A percentile compares a stretch with the other conserved stretches of the same genome.
These are phyloP conservation scores for Drosophila dunni DNA, from an alignment of 1,140 invertebrate genomes.

Conservation along the genomic window DNA sequence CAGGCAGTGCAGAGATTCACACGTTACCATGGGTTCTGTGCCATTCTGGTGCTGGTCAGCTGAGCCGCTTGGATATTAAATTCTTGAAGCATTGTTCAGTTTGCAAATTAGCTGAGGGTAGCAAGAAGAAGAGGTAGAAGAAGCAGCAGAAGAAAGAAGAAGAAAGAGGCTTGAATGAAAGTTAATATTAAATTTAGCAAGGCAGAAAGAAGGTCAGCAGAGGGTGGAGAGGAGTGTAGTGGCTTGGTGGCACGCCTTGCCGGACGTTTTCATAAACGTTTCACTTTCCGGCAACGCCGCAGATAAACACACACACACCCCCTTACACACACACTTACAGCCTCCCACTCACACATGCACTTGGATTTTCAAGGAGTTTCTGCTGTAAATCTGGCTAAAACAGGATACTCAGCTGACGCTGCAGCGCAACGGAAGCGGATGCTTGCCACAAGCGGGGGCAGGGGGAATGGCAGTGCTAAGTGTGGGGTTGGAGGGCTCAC, in stretches of 20 bases:
- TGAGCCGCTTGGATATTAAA: constrained; percentile 54
- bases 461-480: not conserved
- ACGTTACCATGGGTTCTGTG: constrained; percentile 9
- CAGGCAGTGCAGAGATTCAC: constrained; percentile 19
- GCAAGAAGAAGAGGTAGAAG: too few species aligned
- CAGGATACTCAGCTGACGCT: constrained; percentile 72
- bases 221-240: not conserved
- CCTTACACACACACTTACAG: constrained; percentile 45
- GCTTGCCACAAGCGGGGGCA: constrained; percentile 41
- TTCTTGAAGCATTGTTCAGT: constrained; percentile 67
- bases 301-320: constrained; percentile 63
- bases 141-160: too few species aligned
- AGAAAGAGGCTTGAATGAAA: constrained; percentile 16
- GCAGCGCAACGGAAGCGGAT: constrained; percentile 76
- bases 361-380: constrained; percentile 57
- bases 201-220: constrained; percentile 55
- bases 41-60: constrained; percentile 33
- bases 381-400: constrained; percentile 74
- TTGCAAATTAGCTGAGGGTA: constrained; percentile 59
- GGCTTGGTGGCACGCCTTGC: constrained; percentile 9
- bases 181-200: constrained; percentile 77
- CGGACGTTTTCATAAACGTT: constrained; percentile 75
- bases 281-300: constrained; percentile 73
- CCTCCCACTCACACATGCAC: constrained; percentile 22
- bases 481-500: not conserved